Evolutionary conservation across 2,888 invertebrate genomes (phyloP).

Genomic region (Pherbina coryleti): DNA sequence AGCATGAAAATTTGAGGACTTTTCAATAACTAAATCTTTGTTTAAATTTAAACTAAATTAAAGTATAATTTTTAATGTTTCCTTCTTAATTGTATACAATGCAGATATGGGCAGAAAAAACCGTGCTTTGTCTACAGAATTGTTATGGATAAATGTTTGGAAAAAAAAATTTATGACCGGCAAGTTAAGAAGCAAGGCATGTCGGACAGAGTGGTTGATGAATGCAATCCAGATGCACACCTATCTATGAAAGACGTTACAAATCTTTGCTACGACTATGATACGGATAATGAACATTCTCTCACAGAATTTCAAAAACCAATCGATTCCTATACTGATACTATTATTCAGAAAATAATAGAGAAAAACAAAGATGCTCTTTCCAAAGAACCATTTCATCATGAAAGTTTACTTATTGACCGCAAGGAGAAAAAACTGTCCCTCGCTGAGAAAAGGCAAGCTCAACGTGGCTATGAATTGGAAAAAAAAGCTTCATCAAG

Average conservation of each 20-base stretch:
- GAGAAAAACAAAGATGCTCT: constrained; percentile 75
- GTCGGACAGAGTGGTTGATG: constrained; percentile 98
- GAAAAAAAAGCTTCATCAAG: constrained; percentile 89
- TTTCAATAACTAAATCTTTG: too few species aligned
- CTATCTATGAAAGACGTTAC: constrained; percentile 90
- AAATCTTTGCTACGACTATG: constrained; percentile 90
- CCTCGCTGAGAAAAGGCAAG: constrained; percentile 91
- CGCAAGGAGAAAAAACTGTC: constrained; percentile 95
- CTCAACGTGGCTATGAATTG: constrained; percentile 91
- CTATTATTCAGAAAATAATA: constrained; percentile 82
- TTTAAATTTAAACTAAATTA: too few species aligned
- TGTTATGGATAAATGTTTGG: constrained; percentile 96
- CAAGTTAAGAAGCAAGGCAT: constrained; percentile 99
- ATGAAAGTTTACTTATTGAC: constrained; percentile 94
- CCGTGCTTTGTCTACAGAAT: constrained; percentile 96
- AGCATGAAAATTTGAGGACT: too few species aligned
- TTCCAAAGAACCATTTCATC: constrained; percentile 92
- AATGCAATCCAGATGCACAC: constrained; percentile 96
- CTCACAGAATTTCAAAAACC: constrained; percentile 74
- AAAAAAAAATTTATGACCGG: constrained; percentile 97
- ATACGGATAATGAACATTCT: constrained; percentile 74
- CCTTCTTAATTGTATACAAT: constrained; percentile 4
- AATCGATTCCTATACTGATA: constrained; percentile 76
- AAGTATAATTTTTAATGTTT: too few species aligned
- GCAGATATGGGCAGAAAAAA: constrained; percentile 91